phyloP scores from a whole-genome alignment of 2,888 invertebrate species.

The Corbicula japonica region DNA sequence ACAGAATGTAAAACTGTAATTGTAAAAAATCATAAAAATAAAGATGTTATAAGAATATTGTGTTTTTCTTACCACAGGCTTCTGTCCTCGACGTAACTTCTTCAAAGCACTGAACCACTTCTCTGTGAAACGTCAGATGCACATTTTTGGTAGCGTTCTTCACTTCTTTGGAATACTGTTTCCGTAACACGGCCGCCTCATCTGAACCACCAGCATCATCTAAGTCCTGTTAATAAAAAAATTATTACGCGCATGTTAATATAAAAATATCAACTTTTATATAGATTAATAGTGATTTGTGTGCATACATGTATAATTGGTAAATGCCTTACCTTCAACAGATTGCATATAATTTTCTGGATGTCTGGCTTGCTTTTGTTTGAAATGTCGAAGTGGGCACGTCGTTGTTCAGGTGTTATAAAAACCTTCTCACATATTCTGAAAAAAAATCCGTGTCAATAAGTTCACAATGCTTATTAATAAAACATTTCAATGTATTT shows the following conservation, averaged over 20 bases:
- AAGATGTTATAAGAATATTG: not conserved
- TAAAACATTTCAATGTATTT: not conserved
- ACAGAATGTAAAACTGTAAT: not conserved
- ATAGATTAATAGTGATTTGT: not conserved
- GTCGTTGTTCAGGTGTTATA: not conserved
- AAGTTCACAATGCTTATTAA: too few relatives aligned
- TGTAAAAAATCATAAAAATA: not conserved
- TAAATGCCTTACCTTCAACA: not conserved
- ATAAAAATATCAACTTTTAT: not conserved
- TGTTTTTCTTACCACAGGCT: not conserved
- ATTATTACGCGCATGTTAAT: not conserved
- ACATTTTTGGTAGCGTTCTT: not conserved
- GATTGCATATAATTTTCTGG: too few relatives aligned
- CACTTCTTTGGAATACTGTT: not conserved
- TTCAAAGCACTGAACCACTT: not conserved
- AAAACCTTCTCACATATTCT: slow-evolving; percentile 4
- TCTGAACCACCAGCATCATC: not conserved
- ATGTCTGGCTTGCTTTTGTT: not conserved
- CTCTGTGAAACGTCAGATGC: not conserved
- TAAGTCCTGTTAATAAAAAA: not conserved
- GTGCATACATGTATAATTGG: not conserved
- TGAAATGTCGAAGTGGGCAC: not conserved
- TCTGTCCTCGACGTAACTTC: not conserved
- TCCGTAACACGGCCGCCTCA: not conserved
- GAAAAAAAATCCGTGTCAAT: too few relatives aligned